Base-by-base conservation (phyloP, 2,797 vertebrate species). In the Astyanax mexicanus region DNA sequence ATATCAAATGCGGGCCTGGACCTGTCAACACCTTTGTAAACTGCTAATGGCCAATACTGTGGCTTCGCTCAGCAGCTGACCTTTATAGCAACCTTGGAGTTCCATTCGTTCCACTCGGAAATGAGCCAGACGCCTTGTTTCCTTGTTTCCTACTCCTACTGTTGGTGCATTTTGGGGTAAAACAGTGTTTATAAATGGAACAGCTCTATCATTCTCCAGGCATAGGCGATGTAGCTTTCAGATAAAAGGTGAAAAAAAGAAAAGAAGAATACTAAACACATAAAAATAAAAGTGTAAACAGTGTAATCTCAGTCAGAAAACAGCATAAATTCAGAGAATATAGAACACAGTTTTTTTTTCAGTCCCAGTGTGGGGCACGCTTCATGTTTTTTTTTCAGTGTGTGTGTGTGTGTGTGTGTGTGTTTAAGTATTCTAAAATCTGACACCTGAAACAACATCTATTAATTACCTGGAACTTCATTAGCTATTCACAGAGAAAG, bases 61-160 rank as follows among this genome's bases (percentile, higher is more conserved):
- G 40, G 54, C 44, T 38, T 62, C 45, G 8, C 60, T 57, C 25
- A 69, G 57, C 8, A 32, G 1, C 7, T 37, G 52, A 78, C 66
- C 60, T 54, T 65, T 40, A 19, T 15, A 60, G 70, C 37, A 44
- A 45, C 40, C 42, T 65, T 73, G 54, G 10, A 40, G 54, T 72
- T 44, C 5, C 5, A 74, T 35, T 66, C 19, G 42, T 51, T 45
- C 21, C 11, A 66, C 47, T 61, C 52, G 21, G 32, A 61, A 11
- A 38, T 42, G 23, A 62, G 60, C 13, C 1, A 54, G 2, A n/a
- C n/a, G n/a, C n/a, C n/a, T n/a, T n/a, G n/a, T n/a, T n/a, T n/a
- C n/a, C 25, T 15, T 7, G 51, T 65, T 73, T 60, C 23, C 49
- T 19, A 44, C 49, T 77, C 65, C 25, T n/a, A n/a, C n/a, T 23